Evolutionary conservation across 2,797 vertebrate species (phyloP), one percentile per base, ranked within the genome.

Genomic region (Pelodytes ibericus): DNA sequence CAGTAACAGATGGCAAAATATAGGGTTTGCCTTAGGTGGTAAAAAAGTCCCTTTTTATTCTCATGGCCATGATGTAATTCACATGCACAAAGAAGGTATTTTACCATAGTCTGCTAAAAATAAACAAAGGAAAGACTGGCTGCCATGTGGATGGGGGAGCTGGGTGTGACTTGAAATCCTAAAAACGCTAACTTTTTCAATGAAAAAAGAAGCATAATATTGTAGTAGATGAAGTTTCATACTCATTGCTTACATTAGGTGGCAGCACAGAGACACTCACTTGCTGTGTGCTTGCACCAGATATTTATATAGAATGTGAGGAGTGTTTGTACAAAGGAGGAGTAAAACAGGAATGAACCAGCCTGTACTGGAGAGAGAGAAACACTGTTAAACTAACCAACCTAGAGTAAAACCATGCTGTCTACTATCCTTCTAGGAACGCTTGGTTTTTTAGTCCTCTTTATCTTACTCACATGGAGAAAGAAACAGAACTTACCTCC

Each of bases 401-500:
- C 6, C 4, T 9, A 16, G 24, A 9, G 20, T 36, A 11, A 44
- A 27, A 64, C 6, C 69, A 78, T 78, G 75, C 29, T 78, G 53
- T 66, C 75, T 4, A 8, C 25, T 24, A 6, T 78, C 27, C 41
- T 78, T 2, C 25, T 29, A 2, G 75, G 62, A 26, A 0, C 72
- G 2, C 25, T 78, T 6, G 30, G 29, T 0, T 13, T 67, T 15
- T 41, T 78, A 2, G 9, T 20, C 20, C 60, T 27, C 16, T 26
- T 66, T 6, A 51, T 67, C 62, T 10, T 72, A 9, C 51, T 63
- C 3, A 25, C 41, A 66, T 30, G 75, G 69, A 78, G 15, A 15
- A 72, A 30, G 44, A 60, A 20, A 24, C 27, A 22, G 15, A 4
- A 41, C 22, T 10, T 78, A 22, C 75, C 75, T n/a, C 75, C 75